Base-by-base conservation (phyloP, 2,888 invertebrate genomes). In the Hemaris fuciformis region DNA sequence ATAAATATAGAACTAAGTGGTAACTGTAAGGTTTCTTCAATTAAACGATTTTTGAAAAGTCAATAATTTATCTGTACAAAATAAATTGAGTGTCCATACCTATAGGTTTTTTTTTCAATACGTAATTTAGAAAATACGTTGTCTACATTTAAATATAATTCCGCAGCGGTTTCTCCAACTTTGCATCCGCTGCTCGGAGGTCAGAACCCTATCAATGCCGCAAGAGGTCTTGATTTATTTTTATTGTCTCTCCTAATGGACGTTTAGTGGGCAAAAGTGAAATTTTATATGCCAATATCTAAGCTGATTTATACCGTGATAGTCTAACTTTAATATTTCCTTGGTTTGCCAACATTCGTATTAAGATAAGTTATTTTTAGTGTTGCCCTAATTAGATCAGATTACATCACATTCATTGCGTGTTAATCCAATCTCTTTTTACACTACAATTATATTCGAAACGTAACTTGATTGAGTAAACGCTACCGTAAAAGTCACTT, bases 221-320 rank as follows among this genome's bases (percentile, higher is more conserved):
- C 31, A 18, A 31, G 13, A 46, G 27, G 2, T 53, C 53, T 31
- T 53, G 53, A 53, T 53, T 53, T 53, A 53, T 53, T 53, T 53
- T 53, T 53, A 53, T 53, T 53, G 53, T 53, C 31, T n/a, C 31
- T 27, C 27, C 10, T 53, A 53, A 31, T 53, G 31, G 53, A 27
- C 27, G 53, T 53, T 53, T 53, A 31, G 53, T 53, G 27, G 53
- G 31, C 31, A 10, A 53, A 53, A 20, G 31, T 53, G 53, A 53
- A 53, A 53, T 53, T 31, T 53, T 31, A 53, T 53, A 53, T 31
- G 18, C 53, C 3, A n/a, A n/a, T 53, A 18, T 15, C 13, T 6
- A 1, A 18, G 3, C 27, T 53, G 53, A 53, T 53, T 53, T 53
- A 53, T 53, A 53, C 3, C 31, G n/a, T 27, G 7, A 18, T 53